Evolutionary conservation across 2,888 invertebrate genomes (phyloP), one percentile per base, ranked within the genome.

Genomic region (Drosophila basisetae): DNA sequence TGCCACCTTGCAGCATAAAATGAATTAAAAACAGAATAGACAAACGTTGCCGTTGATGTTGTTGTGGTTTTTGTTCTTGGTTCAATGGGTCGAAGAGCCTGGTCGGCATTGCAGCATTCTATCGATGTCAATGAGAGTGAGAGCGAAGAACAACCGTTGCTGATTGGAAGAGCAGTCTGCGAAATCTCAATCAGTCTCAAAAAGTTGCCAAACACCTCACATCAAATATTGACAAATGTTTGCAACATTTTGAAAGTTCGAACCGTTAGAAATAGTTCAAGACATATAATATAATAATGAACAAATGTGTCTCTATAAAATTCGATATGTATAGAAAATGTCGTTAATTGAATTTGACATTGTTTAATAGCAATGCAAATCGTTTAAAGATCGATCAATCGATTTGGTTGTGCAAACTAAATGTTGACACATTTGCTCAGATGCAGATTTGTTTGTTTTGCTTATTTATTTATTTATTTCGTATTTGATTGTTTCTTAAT

Each of bases 401-500:
- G 22, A 22, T 43, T 43, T 13, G 11, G 13, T 47, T 47, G 13
- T 22, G 13, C 43, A 22, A 47, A 35, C 22, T 22, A 43, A 22
- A 22, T 13, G 13, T 22, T 47, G 22, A 6, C 22, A 43, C 43
- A 22, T 43, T 37, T 2, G 16, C 28, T 66, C 76, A 71, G 43
- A 31, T 75, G 75, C 66, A 11, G 13, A 13, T 22, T 43, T 49
- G 47, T 58, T 31, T 60, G 41, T 31, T 59, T 50, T 69, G 37
- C 30, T 50, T 11, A 28, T 35, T 50, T 35, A 47, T 37, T 13
- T 11, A 6, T 37, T 37, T 37, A 37, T 37, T 16, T 18, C 10
- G 22, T 63, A 28, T 39, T 39, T 73, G 80, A 75, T 83, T 75
- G 68, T 70, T 73, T 65, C 65, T 72, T 78, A 69, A 70, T 73